phyloP scores from a whole-genome alignment of 2,113 vertebrate species.

The Lamprologus sp. region DNA sequence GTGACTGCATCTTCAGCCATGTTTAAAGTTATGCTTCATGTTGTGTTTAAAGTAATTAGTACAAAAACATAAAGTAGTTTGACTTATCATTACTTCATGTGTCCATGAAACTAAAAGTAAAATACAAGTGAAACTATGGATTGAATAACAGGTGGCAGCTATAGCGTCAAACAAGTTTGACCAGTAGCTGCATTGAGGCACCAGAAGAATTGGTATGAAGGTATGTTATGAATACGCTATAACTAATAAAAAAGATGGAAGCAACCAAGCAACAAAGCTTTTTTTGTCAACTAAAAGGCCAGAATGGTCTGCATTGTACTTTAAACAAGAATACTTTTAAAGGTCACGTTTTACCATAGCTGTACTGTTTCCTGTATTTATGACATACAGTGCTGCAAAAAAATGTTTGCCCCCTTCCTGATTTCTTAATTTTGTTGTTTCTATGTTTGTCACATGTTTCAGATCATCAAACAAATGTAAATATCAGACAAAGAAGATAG shows the following conservation, averaged over 20 bases:
- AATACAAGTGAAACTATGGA: neutral
- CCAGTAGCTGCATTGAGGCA: neutral
- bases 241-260: neutral
- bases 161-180: neutral
- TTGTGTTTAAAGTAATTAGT: neutral
- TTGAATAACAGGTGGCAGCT: neutral
- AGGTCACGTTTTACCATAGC: neutral
- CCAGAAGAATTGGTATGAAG: too few relatives aligned
- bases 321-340: neutral
- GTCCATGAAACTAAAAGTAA: neutral
- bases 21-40: neutral
- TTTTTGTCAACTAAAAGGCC: neutral
- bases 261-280: neutral
- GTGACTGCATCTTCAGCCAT: neutral
- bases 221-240: too few relatives aligned
- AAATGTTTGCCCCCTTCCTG: neutral
- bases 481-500: neutral
- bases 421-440: neutral
- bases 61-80: neutral
- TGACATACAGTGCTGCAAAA: neutral
- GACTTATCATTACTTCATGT: neutral
- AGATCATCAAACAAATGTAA: neutral
- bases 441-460: neutral
- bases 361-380: neutral
- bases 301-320: neutral